Base-by-base conservation (phyloP, 1,140 invertebrate species). In the Samia ricini region DNA sequence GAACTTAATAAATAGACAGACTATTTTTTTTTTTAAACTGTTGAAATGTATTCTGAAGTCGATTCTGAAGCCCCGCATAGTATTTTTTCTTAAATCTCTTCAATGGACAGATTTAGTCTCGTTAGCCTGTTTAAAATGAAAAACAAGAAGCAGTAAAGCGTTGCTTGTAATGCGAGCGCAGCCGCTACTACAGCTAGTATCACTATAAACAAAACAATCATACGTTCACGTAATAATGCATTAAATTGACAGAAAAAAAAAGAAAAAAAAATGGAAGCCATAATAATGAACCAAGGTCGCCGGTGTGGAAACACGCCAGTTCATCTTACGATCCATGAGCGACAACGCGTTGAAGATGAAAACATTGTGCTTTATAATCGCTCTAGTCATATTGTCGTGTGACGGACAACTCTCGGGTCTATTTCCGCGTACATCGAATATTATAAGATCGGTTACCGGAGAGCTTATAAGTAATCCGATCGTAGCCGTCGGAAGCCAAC, bases 401-500 rank as follows among this genome's bases (percentile, higher is more conserved):
- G 55, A 29, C 4, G 66, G 56, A 4, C 69, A 71, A 29, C 19
- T 69, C 15, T 12, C 56, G 4, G 57, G 61, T 15, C 8, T 48
- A 8, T 36, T 67, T 12, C 62, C 69, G 20, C 60, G 63, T 7
- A 15, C 26, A 6, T 49, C 66, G 4, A 21, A 60, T 0, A 59
- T 54, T 2, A 57, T 60, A 2, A 50, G 72, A 20, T 19, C 60
- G 4, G 19, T 69, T 10, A 42, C 65, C 4, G 61, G 60, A 12
- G 23, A 49, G 4, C 29, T 74, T 1, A 56, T 58, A 5, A 69
- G 64, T 12, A 61, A 64, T 8, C 64, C 72, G 15, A 0, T 72
- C 0, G 56, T 72, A 20, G 19, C 60, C 7, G 12, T 36, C 20
- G 48, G 49, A 0, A 36, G 65, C 6, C 19, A 64, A 54, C 20